Conservation (phyloP, 2,113 vertebrate species). For the Cyrtonyx montezumae region DNA sequence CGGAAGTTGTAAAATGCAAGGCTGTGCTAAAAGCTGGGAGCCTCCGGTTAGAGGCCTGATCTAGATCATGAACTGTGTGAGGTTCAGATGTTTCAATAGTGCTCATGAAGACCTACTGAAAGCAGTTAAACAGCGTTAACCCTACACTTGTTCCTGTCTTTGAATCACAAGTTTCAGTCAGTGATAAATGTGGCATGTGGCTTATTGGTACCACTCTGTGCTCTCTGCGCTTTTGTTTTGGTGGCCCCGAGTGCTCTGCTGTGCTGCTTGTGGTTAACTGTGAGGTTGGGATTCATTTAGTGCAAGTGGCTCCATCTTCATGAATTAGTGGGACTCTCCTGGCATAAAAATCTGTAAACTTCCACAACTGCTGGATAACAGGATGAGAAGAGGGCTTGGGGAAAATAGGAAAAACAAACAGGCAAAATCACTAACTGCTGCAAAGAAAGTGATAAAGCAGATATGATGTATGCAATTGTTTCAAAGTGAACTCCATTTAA, state of each 20-base stretch:
- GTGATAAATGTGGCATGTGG: accelerated
- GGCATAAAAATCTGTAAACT: not conserved
- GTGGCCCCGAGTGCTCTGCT: accelerated
- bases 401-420: not conserved
- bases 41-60: not conserved
- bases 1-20: conserved; percentile 5
- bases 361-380: not conserved
- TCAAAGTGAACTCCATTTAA: not conserved
- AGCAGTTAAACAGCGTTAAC: not conserved
- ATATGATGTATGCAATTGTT: not conserved
- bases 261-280: not conserved
- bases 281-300: not conserved
- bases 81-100: not conserved
- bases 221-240: not conserved
- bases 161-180: not conserved
- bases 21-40: not conserved
- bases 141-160: not conserved
- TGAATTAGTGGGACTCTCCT: not conserved
- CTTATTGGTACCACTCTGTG: not conserved
- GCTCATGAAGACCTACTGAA: not conserved
- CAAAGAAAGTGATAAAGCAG: not conserved
- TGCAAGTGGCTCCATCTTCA: not conserved
- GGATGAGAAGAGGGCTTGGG: conserved; percentile 15
- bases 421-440: not conserved
- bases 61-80: not conserved